Percentiles rank a stretch among this genome's conserved stretches.
These are phyloP conservation scores for Calameuta pallipes DNA, from an alignment of 2,888 invertebrate species.

Conservation along the genomic window DNA sequence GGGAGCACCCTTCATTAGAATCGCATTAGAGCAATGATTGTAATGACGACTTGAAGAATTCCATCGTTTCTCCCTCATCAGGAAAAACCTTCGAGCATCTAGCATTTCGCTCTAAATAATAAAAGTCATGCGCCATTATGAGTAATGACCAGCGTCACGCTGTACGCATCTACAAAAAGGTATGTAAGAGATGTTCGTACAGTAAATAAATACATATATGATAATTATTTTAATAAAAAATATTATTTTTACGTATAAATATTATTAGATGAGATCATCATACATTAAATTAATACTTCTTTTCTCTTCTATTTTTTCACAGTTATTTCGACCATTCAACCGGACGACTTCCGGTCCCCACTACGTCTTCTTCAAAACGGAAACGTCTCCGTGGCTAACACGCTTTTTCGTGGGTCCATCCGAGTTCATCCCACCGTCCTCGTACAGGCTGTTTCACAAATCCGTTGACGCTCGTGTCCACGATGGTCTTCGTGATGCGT, in stretches of 20 bases:
- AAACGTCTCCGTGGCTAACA: background rate
- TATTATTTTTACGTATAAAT: background rate
- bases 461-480: background rate
- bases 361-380: background rate
- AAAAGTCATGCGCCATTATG: too few relatives aligned
- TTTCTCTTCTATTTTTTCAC: background rate
- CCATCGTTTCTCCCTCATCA: too few relatives aligned
- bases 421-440: background rate
- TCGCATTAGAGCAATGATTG: too few relatives aligned
- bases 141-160: too few relatives aligned
- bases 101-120: too few relatives aligned
- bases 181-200: too few relatives aligned
- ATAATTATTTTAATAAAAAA: background rate
- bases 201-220: too few relatives aligned
- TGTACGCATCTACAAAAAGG: too few relatives aligned
- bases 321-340: background rate
- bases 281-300: background rate
- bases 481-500: background rate
- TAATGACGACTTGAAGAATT: too few relatives aligned
- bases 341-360: background rate
- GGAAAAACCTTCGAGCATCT: too few relatives aligned
- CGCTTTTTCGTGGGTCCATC: background rate
- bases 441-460: background rate
- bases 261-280: background rate
- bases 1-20: too few relatives aligned